Base-by-base conservation (phyloP, 2,888 invertebrate genomes). In the Panzeria rudis region DNA sequence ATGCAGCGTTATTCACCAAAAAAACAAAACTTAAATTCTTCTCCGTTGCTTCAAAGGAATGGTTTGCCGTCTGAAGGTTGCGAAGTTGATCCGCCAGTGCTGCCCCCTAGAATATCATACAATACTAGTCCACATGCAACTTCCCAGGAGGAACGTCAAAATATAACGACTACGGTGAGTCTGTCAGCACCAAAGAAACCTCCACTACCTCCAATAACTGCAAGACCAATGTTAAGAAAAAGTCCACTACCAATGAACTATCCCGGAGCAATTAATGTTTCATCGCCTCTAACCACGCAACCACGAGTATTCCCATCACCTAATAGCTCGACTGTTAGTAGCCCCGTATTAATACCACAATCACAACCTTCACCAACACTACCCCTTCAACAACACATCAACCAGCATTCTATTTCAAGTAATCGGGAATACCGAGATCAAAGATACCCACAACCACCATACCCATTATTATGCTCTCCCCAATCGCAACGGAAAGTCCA, bases 151-250 rank as follows among this genome's bases (percentile, higher is more conserved):
- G 73, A 82, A 25, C 87, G 54, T 35, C 85, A 87, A 72, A 69
- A 41, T 52, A 71, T 86, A n/a, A 86, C 88, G 11, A 84, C 89
- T 44, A 87, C 88, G 89, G 91, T 92, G 90, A 90, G 90, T 90
- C 88, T 88, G 72, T 44, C 73, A 71, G 95, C 95, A 32, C 95
- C 95, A 11, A 95, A 95, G 89, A 96, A 96, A 91, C 96, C 96
- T 47, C 95, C 96, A 35, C 91, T 96, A 88, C 96, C 96, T 82
- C 95, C 96, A 23, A 94, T 95, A 56, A 95, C 95, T 72, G 89
- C 88, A 82, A 91, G 92, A 69, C 91, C 92, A 38, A 88, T 88
- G 62, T 85, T 89, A 68, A 90, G 91, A 8, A 95, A 95, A 82
- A 93, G 95, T 87, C 95, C 95, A 90, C 90, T 95, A 87, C 92